These are phyloP conservation scores for Gobio occitaniae DNA, from an alignment of 2,797 vertebrate genomes.

Conservation along the genomic window DNA sequence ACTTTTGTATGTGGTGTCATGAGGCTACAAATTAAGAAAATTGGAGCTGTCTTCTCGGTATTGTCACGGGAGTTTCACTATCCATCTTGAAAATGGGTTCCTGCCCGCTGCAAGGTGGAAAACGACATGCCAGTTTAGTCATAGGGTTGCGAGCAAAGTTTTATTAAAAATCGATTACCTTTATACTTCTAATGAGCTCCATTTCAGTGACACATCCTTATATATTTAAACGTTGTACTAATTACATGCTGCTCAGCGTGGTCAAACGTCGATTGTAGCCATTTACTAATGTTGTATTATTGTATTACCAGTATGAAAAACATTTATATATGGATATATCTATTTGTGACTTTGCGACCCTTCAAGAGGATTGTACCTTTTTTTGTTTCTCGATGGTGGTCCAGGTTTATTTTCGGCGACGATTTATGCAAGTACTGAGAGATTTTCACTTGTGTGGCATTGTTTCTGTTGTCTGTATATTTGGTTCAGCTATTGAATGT, in stretches of 20 bases:
- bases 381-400: slow-evolving; percentile 61
- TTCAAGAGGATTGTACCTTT: slow-evolving; percentile 76
- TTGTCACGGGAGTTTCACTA: slow-evolving; percentile 62
- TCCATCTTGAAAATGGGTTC: slow-evolving; percentile 67
- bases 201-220: slow-evolving; percentile 78
- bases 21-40: slow-evolving; percentile 66
- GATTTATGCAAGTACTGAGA: slow-evolving; percentile 74
- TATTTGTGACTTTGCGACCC: slow-evolving; percentile 81
- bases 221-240: slow-evolving; percentile 81
- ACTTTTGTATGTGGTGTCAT: slow-evolving; percentile 73
- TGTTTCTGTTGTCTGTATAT: slow-evolving; percentile 67
- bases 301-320: slow-evolving; percentile 79
- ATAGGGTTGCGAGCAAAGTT: slow-evolving; percentile 71
- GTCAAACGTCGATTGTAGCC: slow-evolving; percentile 77
- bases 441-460: slow-evolving; percentile 76
- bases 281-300: slow-evolving; percentile 84
- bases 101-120: slow-evolving; percentile 62
- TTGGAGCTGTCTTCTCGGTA: slow-evolving; percentile 62
- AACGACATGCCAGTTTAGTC: slow-evolving; percentile 60
- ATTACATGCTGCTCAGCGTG: slow-evolving; percentile 79
- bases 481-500: slow-evolving; percentile 82
- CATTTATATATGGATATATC: slow-evolving; percentile 80
- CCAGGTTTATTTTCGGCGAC: slow-evolving; percentile 68
- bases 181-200: slow-evolving; percentile 78
- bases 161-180: slow-evolving; percentile 77